Evolutionary conservation across 2,113 vertebrate species (phyloP).

Genomic region (Pedionomus torquatus): DNA sequence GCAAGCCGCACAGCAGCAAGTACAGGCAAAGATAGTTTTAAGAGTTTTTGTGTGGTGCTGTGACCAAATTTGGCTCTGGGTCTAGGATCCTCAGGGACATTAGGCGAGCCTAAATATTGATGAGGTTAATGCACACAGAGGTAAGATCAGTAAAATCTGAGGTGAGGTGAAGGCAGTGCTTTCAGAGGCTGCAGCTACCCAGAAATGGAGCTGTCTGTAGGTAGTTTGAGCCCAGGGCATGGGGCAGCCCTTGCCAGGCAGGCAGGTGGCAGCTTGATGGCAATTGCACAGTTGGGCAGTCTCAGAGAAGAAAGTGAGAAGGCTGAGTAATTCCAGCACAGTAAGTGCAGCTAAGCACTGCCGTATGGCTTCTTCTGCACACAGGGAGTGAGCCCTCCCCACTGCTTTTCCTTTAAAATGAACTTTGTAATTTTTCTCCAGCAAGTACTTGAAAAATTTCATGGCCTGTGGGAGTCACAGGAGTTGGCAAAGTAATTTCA

Average conservation of each 20-base stretch:
- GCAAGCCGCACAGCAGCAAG: neutral
- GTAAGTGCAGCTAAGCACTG: neutral
- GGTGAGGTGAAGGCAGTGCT: neutral
- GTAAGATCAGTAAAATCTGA: neutral
- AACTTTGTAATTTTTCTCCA: neutral
- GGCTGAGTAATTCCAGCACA: neutral
- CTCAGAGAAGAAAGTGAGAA: neutral
- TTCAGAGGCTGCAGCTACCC: neutral
- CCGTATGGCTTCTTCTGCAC: neutral
- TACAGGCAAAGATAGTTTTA: neutral
- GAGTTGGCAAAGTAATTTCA: neutral
- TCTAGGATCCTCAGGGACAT: neutral
- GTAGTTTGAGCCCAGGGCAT: neutral
- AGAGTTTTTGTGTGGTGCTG: neutral
- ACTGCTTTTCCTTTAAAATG: neutral
- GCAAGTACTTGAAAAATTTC: neutral
- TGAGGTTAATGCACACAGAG: neutral
- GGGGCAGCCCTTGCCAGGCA: neutral
- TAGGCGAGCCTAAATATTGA: neutral
- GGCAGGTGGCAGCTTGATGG: conserved; percentile 9
- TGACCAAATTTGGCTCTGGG: neutral
- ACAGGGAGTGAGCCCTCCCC: neutral
- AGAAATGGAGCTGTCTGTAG: neutral
- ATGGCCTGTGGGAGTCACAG: no score
- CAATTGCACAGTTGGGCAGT: neutral